A percentile compares a stretch with the other conserved stretches of the same genome.
phyloP scores from a whole-genome alignment of 2,888 invertebrate genomes.

The Mesoligia furuncula region DNA sequence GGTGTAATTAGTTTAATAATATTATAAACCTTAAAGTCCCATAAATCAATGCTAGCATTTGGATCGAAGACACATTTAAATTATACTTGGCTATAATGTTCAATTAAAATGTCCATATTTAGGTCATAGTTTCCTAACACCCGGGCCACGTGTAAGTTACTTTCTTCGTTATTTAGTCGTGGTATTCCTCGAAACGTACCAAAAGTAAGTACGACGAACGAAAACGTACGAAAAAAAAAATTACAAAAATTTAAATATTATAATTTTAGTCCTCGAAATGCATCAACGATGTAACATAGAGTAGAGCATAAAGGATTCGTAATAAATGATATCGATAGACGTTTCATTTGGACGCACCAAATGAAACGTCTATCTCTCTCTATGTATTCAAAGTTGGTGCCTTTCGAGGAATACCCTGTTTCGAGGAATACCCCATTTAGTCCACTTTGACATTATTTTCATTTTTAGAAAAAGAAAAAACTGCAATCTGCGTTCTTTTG shows the following conservation, averaged over 20 bases:
- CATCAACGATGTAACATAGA: too few relatives aligned
- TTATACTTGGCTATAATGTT: not conserved
- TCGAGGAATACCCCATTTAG: not conserved
- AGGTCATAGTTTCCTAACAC: not conserved
- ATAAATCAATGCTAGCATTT: slow-evolving; percentile 24
- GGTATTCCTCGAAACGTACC: too few relatives aligned
- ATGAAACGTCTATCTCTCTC: too few relatives aligned
- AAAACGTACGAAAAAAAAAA: too few relatives aligned
- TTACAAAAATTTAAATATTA: too few relatives aligned
- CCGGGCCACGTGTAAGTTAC: not conserved
- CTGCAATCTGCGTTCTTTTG: not conserved
- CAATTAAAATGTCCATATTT: slow-evolving; percentile 8
- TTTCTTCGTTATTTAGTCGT: slow-evolving; percentile 2
- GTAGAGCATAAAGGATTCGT: too few relatives aligned
- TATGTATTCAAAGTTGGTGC: too few relatives aligned
- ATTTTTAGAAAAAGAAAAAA: not conserved
- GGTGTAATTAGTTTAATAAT: not conserved
- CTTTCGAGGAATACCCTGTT: too few relatives aligned
- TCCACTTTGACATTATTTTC: not conserved
- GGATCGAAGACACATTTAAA: slow-evolving; percentile 2
- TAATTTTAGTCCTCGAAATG: too few relatives aligned
- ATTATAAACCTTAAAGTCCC: slow-evolving; percentile 1
- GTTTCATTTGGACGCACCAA: too few relatives aligned
- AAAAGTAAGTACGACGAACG: too few relatives aligned
- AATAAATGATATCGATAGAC: too few relatives aligned